Evolutionary conservation across 2,113 vertebrate species (phyloP), one percentile per base, ranked within the genome.

Genomic region (Tenebrosternarchus preto): DNA sequence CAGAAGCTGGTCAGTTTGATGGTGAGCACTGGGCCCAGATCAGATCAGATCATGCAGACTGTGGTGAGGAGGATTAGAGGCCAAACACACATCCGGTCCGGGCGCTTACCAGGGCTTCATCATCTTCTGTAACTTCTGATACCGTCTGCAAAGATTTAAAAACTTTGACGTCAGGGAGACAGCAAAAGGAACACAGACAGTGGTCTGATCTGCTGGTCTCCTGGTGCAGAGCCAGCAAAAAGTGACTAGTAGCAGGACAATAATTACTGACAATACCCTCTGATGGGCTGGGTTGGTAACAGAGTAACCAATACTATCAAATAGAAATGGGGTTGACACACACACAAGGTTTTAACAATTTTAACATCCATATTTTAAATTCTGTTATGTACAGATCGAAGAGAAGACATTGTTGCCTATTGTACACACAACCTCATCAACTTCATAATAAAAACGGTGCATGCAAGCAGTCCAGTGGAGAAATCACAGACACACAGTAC

Each of bases 71-170:
- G 87, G 88, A 91, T 93, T 91, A 92, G 92, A 80, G 43, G 73
- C 64, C 81, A 78, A n/a, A 84, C 70, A 93, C 89, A 79, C 88
- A 90, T 90, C 90, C 90, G 71, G 90, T 86, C 29, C 78, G 64
- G 78, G 80, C 31, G 91, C 98, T 99, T 98, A 99, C 98, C 98
- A 99, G 88, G 97, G 97, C 92, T 99, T 99, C 98, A 99, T 99
- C 89, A 99, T 99, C 96, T 99, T 99, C 95, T 99, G 98, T 83
- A 99, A 92, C 94, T 99, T 99, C 95, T 99, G 97, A 95, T 99
- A 99, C 66, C 95, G 95, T 88, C 98, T 99, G 96, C 84, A 97
- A 98, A 95, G 94, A 97, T 95, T 92, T 83, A 90, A 96, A 96
- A 94, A 97, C 93, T 96, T 92, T 84, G 83, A 91, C 36, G 87